A percentile compares a stretch with the other conserved stretches of the same genome.
Conservation (phyloP, 2,797 vertebrate genomes). For the Myoxocephalus aenaeus region DNA sequence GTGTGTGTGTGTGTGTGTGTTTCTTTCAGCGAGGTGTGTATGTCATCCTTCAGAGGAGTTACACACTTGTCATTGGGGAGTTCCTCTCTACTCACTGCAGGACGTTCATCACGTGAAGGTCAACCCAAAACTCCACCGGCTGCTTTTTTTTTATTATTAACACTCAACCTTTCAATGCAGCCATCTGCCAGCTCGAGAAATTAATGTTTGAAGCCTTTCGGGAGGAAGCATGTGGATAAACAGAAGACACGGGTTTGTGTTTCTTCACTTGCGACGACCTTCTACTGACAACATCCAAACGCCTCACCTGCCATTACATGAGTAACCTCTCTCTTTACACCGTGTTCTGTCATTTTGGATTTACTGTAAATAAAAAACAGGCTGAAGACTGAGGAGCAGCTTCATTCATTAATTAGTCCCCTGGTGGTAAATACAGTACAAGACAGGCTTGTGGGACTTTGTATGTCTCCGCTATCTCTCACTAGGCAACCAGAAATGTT, state of each 20-base stretch:
- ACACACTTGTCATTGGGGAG: conserved; percentile 49
- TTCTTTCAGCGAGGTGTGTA: conserved; percentile 4
- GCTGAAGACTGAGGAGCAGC: neutral
- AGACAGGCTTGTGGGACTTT: neutral
- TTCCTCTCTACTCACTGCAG: conserved; percentile 36
- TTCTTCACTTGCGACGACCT: conserved; percentile 33
- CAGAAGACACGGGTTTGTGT: conserved; percentile 11
- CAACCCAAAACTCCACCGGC: conserved; percentile 53
- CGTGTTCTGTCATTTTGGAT: conserved; percentile 34
- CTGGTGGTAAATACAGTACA: neutral
- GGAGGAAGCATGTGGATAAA: neutral
- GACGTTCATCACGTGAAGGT: conserved; percentile 61
- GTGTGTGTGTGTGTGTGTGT: neutral
- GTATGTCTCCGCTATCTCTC: neutral
- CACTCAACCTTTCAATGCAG: conserved; percentile 54
- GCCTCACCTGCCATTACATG: conserved; percentile 25
- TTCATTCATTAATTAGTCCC: conserved; percentile 13
- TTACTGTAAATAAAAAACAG: conserved; percentile 4
- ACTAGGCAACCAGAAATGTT: neutral
- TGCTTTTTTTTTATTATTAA: conserved; percentile 53
- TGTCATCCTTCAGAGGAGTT: conserved; percentile 48
- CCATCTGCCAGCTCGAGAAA: conserved; percentile 46
- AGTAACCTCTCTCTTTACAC: conserved; percentile 20
- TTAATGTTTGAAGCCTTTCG: conserved; percentile 4
- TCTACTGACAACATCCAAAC: conserved; percentile 24